A percentile compares a stretch with the other conserved stretches of the same genome.
Conservation (phyloP, 2,113 vertebrate species). For the Scatophagus argus region DNA sequence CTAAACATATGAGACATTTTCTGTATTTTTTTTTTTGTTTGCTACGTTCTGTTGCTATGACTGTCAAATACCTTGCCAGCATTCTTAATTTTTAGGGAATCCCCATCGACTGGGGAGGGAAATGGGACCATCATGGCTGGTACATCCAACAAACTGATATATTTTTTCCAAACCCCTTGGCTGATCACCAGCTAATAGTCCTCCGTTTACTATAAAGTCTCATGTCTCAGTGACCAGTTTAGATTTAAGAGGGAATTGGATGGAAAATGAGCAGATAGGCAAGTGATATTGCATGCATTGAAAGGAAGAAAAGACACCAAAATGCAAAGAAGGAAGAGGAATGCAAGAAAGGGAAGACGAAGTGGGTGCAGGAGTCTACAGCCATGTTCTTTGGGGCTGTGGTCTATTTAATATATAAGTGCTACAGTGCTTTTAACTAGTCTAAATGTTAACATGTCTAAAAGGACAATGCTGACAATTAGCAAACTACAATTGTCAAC, state of each 20-base stretch:
- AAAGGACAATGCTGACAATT: neutral
- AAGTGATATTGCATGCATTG: too few relatives aligned
- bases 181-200: neutral
- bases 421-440: neutral
- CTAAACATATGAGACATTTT: constrained; percentile 10
- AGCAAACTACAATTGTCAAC: neutral
- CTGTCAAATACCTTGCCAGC: neutral
- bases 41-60: neutral
- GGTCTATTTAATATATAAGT: too few relatives aligned
- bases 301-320: neutral
- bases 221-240: too few relatives aligned
- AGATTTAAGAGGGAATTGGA: too few relatives aligned
- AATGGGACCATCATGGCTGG: neutral
- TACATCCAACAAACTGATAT: neutral
- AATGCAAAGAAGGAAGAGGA: neutral
- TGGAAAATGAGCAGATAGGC: too few relatives aligned
- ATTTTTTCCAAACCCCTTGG: neutral
- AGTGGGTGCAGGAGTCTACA: neutral
- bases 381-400: neutral
- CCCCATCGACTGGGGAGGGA: neutral
- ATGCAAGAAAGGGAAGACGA: neutral
- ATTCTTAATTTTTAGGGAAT: neutral
- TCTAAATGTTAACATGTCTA: neutral
- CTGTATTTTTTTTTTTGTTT: neutral
- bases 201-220: neutral